Evolutionary conservation across 2,888 invertebrate species (phyloP), one percentile per base, ranked within the genome.

Genomic region (Spicauda simplicius): DNA sequence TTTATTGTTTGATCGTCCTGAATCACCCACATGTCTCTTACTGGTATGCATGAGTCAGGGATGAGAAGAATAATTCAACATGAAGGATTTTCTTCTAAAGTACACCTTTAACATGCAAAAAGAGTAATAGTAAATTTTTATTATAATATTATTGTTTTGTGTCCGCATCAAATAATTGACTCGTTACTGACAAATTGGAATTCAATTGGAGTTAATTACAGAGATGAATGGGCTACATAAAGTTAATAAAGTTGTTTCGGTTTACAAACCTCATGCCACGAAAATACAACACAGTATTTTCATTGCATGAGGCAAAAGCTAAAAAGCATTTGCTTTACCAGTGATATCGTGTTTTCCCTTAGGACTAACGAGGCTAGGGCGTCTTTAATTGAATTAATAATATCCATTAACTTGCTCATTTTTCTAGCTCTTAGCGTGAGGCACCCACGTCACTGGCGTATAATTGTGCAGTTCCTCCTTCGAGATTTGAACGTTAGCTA

Each of bases 1-100:
- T 68, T 65, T 45, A 59, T 63, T 33, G 33, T 45, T 33, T 33
- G 33, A 10, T 33, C 33, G 33, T 10, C 33, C 33, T 33, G 33
- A 33, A 33, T 33, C 33, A 33, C 8, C 8, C 33, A 6, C 33
- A 33, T 33, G 33, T 6, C 8, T 33, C 33, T 33, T 33, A 6
- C 33, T 8, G 33, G 25, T 25, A 25, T 25, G 33, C 1, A 33
- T 33, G 33, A 33, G 6, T 33, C 33, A 33, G 33, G 8, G 1
- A 33, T 6, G 33, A 8, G 33, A n/a, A 8, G 33, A 33, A 33
- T 10, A 10, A 8, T 6, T 33, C 33, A 8, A 10, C 33, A 10
- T 33, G 8, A 33, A 33, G 33, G 8, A 33, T 33, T 33, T 33
- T 33, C 33, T 33, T 33, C 8, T 33, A 6, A 33, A 33, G 33